phyloP scores from a whole-genome alignment of 2,797 vertebrate genomes.

The Cryptoprocta ferox region DNA sequence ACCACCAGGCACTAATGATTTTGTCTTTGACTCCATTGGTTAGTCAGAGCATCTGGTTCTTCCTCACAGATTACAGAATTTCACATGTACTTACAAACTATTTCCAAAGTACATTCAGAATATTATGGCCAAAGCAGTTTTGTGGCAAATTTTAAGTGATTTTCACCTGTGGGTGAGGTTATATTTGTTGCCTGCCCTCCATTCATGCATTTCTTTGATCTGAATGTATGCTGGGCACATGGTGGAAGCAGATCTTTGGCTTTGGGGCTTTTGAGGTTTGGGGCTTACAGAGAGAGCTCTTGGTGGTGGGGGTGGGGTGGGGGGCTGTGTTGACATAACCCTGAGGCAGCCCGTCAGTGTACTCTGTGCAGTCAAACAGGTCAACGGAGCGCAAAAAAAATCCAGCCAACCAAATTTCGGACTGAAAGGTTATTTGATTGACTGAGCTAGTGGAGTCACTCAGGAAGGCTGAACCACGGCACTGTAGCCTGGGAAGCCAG shows the following conservation, averaged over 20 bases:
- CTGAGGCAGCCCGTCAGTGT: neutral
- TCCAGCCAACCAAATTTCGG: neutral
- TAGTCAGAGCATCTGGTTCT: neutral
- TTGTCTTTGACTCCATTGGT: conserved; percentile 34
- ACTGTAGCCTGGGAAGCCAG: neutral
- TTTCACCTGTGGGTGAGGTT: neutral
- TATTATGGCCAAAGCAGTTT: neutral
- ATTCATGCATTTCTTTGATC: conserved; percentile 4
- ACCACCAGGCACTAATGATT: neutral
- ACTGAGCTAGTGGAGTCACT: neutral
- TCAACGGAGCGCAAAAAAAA: conserved; percentile 18
- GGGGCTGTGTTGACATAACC: neutral
- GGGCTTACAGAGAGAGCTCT: neutral
- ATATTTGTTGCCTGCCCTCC: neutral
- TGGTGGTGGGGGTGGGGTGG: neutral
- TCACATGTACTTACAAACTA: neutral
- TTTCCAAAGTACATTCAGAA: neutral
- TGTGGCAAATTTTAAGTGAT: neutral
- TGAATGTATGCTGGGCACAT: neutral
- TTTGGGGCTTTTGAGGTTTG: conserved; percentile 50
- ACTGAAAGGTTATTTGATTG: conserved; percentile 14
- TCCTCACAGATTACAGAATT: neutral
- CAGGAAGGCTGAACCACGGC: neutral
- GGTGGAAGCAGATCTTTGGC: conserved; percentile 23
- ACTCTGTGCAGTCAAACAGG: neutral